A percentile compares a stretch with the other conserved stretches of the same genome.
phyloP scores from a whole-genome alignment of 2,797 vertebrate species.

The Silurus aristotelis region DNA sequence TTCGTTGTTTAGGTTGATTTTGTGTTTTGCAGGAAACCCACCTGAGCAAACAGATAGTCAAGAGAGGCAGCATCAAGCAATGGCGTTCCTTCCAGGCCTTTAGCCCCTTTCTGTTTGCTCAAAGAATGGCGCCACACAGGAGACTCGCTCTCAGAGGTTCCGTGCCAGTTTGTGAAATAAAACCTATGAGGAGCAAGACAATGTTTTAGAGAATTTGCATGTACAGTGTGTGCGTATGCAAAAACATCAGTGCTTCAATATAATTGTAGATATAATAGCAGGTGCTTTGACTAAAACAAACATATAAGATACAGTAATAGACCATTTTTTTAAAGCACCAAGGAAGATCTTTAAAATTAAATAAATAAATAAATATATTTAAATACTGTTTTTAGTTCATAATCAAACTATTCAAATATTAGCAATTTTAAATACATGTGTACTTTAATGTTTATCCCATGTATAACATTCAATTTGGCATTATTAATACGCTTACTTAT shows the following conservation, averaged over 20 bases:
- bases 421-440: background rate
- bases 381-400: background rate
- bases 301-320: background rate
- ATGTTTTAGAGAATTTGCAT: background rate
- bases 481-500: background rate
- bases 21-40: constrained; percentile 53
- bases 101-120: constrained; percentile 80
- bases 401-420: background rate
- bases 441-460: background rate
- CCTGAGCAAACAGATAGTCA: constrained; percentile 94
- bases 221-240: background rate
- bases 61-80: constrained; percentile 86
- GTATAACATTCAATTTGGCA: background rate
- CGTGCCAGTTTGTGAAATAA: constrained; percentile 97
- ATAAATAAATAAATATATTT: no score
- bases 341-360: background rate
- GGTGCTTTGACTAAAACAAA: background rate
- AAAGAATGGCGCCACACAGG: constrained; percentile 91
- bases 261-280: background rate
- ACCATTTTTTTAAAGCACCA: background rate
- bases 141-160: constrained; percentile 88
- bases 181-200: constrained; percentile 73
- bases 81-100: constrained; percentile 82
- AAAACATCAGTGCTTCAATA: no score
- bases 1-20: background rate